phyloP scores from a whole-genome alignment of 1,140 invertebrate species.

The Bombus balteatus region DNA sequence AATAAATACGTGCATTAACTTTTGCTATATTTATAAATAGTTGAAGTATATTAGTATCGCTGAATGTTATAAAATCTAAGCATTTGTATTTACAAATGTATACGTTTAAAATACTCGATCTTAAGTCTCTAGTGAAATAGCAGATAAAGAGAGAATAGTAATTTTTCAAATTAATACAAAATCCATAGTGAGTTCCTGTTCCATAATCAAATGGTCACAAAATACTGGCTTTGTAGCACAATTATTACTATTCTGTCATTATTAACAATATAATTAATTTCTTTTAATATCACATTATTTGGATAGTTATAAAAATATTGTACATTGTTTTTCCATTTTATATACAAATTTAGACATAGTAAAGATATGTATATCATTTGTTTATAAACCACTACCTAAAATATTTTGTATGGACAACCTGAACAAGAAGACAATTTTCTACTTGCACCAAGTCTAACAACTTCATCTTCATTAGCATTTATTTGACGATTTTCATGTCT shows the following conservation, averaged over 20 bases:
- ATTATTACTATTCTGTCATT: conserved; percentile 1
- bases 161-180: background rate
- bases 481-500: conserved; percentile 86
- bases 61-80: conserved; percentile 31
- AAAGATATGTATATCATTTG: background rate
- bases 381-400: conserved; percentile 35
- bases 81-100: conserved; percentile 52
- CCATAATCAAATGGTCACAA: background rate
- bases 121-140: conserved; percentile 3
- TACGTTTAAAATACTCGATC: conserved; percentile 12
- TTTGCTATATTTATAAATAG: conserved; percentile 44
- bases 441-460: conserved; percentile 83
- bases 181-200: background rate
- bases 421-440: conserved; percentile 74
- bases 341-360: conserved; percentile 28
- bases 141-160: background rate
- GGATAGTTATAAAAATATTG: conserved; percentile 32
- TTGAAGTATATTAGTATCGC: conserved; percentile 16
- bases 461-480: conserved; percentile 83
- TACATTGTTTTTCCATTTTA: conserved; percentile 7
- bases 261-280: background rate
- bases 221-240: conserved; percentile 24
- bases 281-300: conserved; percentile 23
- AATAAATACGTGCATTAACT: conserved; percentile 26
- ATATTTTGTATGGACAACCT: conserved; percentile 72